Evolutionary conservation across 2,888 invertebrate species (phyloP), one percentile per base, ranked within the genome.

Genomic region (Metalampra italica): DNA sequence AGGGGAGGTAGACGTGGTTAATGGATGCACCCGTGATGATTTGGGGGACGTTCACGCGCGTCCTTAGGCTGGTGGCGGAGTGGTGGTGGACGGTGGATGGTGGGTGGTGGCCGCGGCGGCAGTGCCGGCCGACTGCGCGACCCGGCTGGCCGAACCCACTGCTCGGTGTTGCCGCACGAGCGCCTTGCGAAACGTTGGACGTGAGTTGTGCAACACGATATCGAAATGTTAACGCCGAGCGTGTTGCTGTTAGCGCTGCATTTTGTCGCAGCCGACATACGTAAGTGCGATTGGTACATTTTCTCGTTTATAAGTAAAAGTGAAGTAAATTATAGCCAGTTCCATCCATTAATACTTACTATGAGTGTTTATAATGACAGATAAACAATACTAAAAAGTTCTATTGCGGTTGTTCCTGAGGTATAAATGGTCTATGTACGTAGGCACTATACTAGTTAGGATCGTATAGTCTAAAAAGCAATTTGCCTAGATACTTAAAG

Each of bases 111-210:
- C 30, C 14, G 44, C 9, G 4, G 45, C 39, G 45, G 68, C 86
- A 87, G 88, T 87, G 79, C 74, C 70, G 74, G 81, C 70, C 74
- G 68, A 71, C 58, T 72, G 59, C 71, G 82, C 87, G 82, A 66
- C 68, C 71, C 71, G 83, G 82, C 70, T 71, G 81, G 80, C 72
- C 81, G 86, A 73, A 59, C 66, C 67, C 65, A 65, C 67, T 63
- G 62, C 60, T 45, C 55, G 54, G 45, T 54, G 52, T 68, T 64
- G 52, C 63, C 59, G 58, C 63, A 65, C 56, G 57, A 54, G 60
- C 68, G 67, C 49, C 67, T 71, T 71, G 62, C 71, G 70, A 74
- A 68, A 71, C 64, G 50, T 60, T 38, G 8, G 45, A 51, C 46
- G 46, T 49, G 63, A 78, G 78, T 79, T 78, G 81, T 69, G 82